Conservation (phyloP, 1,140 invertebrate genomes). For the Drosophila kurseongensis region DNA sequence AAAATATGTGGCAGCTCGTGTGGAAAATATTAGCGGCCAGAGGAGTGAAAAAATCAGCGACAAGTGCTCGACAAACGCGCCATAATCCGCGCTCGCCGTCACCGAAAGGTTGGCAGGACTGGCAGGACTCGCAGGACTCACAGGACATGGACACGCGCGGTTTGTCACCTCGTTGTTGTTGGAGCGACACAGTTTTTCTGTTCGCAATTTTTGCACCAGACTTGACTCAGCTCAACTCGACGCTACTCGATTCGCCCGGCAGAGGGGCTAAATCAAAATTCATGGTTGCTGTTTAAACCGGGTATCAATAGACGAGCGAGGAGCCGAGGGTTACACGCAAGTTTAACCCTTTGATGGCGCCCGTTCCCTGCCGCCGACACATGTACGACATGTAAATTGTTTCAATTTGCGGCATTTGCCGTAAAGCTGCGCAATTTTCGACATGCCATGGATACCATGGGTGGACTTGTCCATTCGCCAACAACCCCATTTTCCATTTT, state of each 20-base stretch:
- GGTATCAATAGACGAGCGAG: constrained; percentile 69
- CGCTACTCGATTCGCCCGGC: background rate
- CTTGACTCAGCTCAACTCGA: background rate
- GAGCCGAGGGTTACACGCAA: constrained; percentile 65
- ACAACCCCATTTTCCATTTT: constrained; percentile 2
- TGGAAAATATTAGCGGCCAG: background rate
- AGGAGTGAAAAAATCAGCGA: constrained; percentile 43
- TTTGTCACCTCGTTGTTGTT: constrained; percentile 72
- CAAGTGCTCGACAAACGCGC: constrained; percentile 60
- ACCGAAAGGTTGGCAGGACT: constrained; percentile 30
- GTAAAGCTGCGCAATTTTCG: constrained; percentile 81
- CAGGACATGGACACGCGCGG: constrained; percentile 57
- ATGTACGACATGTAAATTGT: constrained; percentile 82
- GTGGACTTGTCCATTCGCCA: constrained; percentile 17
- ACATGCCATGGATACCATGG: constrained; percentile 76
- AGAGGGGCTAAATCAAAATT: constrained; percentile 77
- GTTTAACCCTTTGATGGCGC: constrained; percentile 77
- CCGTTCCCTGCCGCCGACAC: constrained; percentile 40
- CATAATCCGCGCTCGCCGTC: constrained; percentile 72
- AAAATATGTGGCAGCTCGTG: background rate
- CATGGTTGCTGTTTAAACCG: constrained; percentile 72
- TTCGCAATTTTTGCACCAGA: constrained; percentile 22
- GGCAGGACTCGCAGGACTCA: constrained; percentile 4
- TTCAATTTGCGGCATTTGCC: constrained; percentile 82
- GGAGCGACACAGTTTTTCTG: constrained; percentile 11